Evolutionary conservation across 2,797 vertebrate species (phyloP), one percentile per base, ranked within the genome.

Genomic region (Petrocephalus schoutedeni): DNA sequence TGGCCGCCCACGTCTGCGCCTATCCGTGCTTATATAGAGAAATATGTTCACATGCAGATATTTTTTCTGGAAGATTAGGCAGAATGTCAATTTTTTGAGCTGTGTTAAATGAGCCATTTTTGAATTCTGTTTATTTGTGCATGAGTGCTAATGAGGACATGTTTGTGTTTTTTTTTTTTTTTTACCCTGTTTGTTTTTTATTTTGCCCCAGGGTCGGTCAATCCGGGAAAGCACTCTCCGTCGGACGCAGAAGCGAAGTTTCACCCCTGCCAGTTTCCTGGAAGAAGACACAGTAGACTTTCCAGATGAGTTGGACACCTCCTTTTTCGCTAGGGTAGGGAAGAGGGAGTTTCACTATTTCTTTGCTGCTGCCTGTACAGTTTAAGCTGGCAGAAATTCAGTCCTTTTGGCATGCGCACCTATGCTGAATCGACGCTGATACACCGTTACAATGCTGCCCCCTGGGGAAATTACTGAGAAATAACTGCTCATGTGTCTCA

Each of bases 241-340:
- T 14, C 95, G 94, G 41, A 90, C 93, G 28, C 96, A 95, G 89
- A 95, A 96, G 36, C 95, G 97, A 87, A 99, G 98, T 92, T 99
- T 99, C 91, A 96, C 98, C 36, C 97, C 97, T 0, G 96, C 97
- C 36, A 97, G 97, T 90, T 97, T 98, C 93, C 91, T 97, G 89
- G 98, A 99, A 88, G 98, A 99, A 1, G 98, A 99, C 92, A 98
- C 97, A 0, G 94, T 92, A 74, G 98, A 99, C 91, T 98, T 98
- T 89, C 95, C 96, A 0, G 98, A 99, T n/a, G 98, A 99, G 86
- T 92, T 99, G 0, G 98, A 99, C 92, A 98, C 98, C 0, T 99
- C 98, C 61, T 99, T 99, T 94, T 99, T 99, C 1, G 96, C 97
- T 91, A 96, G 97, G 96, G 98, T 99, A 91, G 95, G 94, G 74